These are phyloP conservation scores for Patella vulgata DNA, from an alignment of 1,140 invertebrate species.

Conservation along the genomic window DNA sequence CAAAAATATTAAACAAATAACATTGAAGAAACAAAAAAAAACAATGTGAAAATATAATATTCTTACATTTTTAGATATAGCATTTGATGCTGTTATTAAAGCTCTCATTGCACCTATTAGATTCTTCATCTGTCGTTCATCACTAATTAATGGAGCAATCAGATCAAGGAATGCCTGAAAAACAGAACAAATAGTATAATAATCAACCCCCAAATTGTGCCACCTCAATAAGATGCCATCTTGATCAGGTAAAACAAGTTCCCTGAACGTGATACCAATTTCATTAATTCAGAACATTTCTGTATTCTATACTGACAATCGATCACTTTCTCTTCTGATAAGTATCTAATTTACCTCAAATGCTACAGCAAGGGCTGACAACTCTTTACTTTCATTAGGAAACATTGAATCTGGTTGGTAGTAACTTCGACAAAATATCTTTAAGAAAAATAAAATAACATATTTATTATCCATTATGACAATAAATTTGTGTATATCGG, in stretches of 20 bases:
- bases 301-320: too few relatives aligned
- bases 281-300: neutral
- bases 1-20: conserved; percentile 6
- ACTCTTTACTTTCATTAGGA: conserved; percentile 43
- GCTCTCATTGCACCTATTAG: conserved; percentile 51
- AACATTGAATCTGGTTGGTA: conserved; percentile 50
- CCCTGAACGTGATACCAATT: too few relatives aligned
- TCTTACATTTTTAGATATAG: conserved; percentile 38
- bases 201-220: too few relatives aligned
- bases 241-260: too few relatives aligned
- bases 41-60: neutral
- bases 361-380: conserved; percentile 47
- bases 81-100: conserved; percentile 49
- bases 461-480: too few relatives aligned
- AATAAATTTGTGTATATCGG: too few relatives aligned
- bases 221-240: too few relatives aligned
- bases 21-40: neutral
- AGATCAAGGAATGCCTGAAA: conserved; percentile 51
- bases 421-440: conserved; percentile 56
- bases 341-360: conserved; percentile 54
- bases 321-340: too few relatives aligned
- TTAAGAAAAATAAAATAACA: conserved; percentile 9
- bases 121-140: conserved; percentile 50
- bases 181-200: neutral
- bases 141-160: conserved; percentile 48